Evolutionary conservation across 2,888 invertebrate species (phyloP).

Genomic region (Drosophila pseudotakahashii): DNA sequence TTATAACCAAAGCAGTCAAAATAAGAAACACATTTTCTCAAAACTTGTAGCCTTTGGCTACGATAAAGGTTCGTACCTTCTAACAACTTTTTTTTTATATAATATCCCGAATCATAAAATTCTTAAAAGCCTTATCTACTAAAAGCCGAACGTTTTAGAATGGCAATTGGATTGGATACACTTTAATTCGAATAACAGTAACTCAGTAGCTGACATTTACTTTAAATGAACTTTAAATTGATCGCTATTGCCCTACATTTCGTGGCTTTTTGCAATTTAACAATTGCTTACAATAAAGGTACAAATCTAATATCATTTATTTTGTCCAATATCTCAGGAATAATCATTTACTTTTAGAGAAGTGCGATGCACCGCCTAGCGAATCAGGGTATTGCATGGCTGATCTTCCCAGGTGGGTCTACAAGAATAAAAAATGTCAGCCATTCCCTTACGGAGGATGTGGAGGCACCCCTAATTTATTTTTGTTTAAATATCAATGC

Average conservation of each 20-base stretch:
- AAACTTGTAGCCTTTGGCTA: too few species aligned
- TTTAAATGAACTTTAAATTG: too few species aligned
- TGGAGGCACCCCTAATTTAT: background rate
- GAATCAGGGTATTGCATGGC: background rate
- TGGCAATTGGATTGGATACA: background rate
- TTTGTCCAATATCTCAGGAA: background rate
- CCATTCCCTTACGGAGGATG: background rate
- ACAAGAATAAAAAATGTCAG: background rate
- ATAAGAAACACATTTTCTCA: too few species aligned
- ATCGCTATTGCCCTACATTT: too few species aligned
- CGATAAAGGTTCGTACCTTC: too few species aligned
- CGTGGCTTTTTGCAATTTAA: too few species aligned
- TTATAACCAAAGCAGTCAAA: too few species aligned
- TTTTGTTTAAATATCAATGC: background rate
- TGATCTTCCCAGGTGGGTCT: background rate
- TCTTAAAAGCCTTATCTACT: too few species aligned
- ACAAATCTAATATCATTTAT: background rate
- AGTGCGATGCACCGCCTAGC: background rate
- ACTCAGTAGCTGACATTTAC: background rate
- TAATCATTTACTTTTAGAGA: slow-evolving; percentile 29
- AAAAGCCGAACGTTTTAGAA: background rate
- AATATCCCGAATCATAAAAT: too few species aligned
- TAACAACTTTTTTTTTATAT: too few species aligned
- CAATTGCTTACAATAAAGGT: too few species aligned
- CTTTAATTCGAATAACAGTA: background rate